A percentile compares a stretch with the other conserved stretches of the same genome.
Evolutionary conservation across 2,888 invertebrate species (phyloP).

Genomic region (Monoplex corrugatus): DNA sequence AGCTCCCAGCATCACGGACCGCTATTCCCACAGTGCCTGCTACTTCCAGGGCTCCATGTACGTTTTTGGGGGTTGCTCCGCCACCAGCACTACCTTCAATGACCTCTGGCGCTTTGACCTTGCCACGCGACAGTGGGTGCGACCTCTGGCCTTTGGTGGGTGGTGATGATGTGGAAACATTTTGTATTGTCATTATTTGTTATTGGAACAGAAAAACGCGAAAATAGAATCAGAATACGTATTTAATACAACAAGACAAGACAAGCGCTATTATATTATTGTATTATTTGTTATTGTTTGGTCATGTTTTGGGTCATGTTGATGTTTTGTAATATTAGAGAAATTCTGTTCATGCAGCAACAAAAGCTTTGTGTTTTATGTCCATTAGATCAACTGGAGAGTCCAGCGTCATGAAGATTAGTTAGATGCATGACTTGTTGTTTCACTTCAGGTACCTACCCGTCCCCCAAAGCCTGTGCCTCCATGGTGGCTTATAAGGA

Average conservation of each 20-base stretch:
- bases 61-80: slow-evolving; percentile 97
- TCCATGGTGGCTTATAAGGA: slow-evolving; percentile 94
- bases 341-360: too few species aligned
- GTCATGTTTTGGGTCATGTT: too few species aligned
- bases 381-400: too few species aligned
- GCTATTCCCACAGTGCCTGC: slow-evolving; percentile 95
- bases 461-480: slow-evolving; percentile 97
- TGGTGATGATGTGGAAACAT: not conserved
- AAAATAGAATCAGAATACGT: not conserved
- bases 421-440: too few species aligned
- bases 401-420: too few species aligned
- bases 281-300: too few species aligned
- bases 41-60: slow-evolving; percentile 85
- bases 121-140: slow-evolving; percentile 90
- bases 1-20: slow-evolving; percentile 91
- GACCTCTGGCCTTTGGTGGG: slow-evolving; percentile 81
- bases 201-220: too few species aligned
- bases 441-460: slow-evolving; percentile 94
- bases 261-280: too few species aligned
- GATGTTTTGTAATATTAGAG: too few species aligned
- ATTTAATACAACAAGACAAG: not conserved
- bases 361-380: too few species aligned
- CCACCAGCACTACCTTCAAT: slow-evolving; percentile 96
- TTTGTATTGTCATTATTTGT: too few species aligned
- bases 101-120: slow-evolving; percentile 97